Evolutionary conservation across 2,113 vertebrate genomes (phyloP), one percentile per base, ranked within the genome.

Genomic region (Stomatorhinus ivindoensis): DNA sequence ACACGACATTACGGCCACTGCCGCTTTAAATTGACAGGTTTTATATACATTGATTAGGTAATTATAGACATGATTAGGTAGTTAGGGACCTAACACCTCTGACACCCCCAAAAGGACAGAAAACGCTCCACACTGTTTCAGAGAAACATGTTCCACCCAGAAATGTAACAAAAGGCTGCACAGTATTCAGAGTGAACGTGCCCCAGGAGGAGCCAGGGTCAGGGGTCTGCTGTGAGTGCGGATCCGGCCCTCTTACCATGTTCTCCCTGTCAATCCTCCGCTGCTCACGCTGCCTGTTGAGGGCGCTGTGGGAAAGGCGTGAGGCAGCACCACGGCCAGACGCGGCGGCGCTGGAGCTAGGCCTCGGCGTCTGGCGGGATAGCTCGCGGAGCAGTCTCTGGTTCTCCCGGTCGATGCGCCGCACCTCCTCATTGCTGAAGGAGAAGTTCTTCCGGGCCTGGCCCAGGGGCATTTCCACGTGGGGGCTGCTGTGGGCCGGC

Each of bases 201-300:
- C n/a, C 61, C 3, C 61, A 69, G 61, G 3, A 31, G n/a, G 61
- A 13, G 9, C n/a, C 13, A 31, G 35, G 15, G 13, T 39, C 15
- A 76, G 11, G 15, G 69, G 69, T 1, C 2, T 0, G 82, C 15
- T 46, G 82, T 51, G 85, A 48, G 48, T 27, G 3, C 6, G 47
- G 11, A 5, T 85, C 19, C 7, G 47, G n/a, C 46, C 1, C 0
- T 93, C 97, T 97, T 91, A 99, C 98, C 95, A 98, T 90, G 93
- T 99, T 99, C 80, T 99, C 98, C 90, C 94, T 97, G 90, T 98
- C 97, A 65, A 99, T 99, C 88, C 97, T 96, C 73, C 97, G 96
- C 46, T 99, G 98, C 87, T 98, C 97, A 46, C 95, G 96, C 88
- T 98, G 96, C 89, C 98, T 96, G 94, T 98, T 98, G 91, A 99